Evolutionary conservation across 2,888 invertebrate species (phyloP).

Genomic region (Ecliptopera silaceata): DNA sequence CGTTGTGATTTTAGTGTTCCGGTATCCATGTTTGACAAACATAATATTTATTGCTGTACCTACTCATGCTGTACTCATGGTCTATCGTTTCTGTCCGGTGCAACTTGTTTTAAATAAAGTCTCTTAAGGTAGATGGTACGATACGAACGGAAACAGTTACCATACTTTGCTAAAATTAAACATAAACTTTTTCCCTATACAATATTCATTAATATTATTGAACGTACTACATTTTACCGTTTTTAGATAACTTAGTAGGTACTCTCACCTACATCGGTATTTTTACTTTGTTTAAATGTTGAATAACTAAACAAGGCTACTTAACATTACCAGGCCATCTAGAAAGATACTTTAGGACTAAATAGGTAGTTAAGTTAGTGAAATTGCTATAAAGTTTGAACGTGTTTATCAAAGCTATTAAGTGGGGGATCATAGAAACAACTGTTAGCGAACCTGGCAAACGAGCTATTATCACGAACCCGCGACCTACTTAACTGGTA

Average conservation of each 20-base stretch:
- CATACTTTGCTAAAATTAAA: too few relatives aligned
- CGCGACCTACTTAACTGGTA: conserved; percentile 54
- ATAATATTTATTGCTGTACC: neutral
- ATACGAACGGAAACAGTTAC: too few relatives aligned
- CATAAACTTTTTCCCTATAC: too few relatives aligned
- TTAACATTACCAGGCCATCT: neutral
- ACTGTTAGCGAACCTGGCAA: conserved; percentile 44
- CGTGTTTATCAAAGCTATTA: conserved; percentile 41
- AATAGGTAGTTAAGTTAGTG: conserved; percentile 3
- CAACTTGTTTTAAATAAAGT: too few relatives aligned
- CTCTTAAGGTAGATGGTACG: too few relatives aligned
- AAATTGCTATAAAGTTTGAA: conserved; percentile 36
- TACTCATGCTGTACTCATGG: neutral
- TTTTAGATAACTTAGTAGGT: too few relatives aligned
- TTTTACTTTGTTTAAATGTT: too few relatives aligned
- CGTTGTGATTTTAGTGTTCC: neutral
- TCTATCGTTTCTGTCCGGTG: too few relatives aligned
- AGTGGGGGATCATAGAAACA: conserved; percentile 32
- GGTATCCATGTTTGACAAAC: neutral
- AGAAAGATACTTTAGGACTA: neutral
- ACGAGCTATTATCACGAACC: conserved; percentile 61
- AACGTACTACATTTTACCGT: too few relatives aligned
- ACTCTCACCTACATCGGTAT: too few relatives aligned
- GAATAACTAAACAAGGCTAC: too few relatives aligned
- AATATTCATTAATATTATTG: too few relatives aligned